These are phyloP conservation scores for Phyllotreta cruciferae DNA, from an alignment of 2,888 invertebrate species.

Conservation along the genomic window DNA sequence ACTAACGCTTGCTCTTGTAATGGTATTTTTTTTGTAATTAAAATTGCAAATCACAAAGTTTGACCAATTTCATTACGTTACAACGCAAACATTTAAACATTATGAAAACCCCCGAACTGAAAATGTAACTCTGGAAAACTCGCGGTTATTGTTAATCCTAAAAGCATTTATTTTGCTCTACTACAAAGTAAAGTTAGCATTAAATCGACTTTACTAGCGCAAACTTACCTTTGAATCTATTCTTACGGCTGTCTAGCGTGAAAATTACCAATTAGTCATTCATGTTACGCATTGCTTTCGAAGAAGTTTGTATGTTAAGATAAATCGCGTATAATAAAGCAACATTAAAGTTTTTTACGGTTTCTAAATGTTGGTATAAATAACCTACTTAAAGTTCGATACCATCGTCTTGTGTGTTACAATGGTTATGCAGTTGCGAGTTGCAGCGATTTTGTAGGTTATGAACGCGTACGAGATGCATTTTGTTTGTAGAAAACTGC, in stretches of 20 bases:
- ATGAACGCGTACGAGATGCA: slow-evolving; percentile 15
- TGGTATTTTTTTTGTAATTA: no score
- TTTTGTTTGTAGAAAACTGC: slow-evolving; percentile 6
- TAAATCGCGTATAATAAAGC: slow-evolving; percentile 8
- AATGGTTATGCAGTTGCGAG: slow-evolving; percentile 4
- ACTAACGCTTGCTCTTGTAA: no score
- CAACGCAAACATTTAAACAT: no score
- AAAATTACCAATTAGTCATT: slow-evolving; percentile 11
- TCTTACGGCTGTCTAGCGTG: neutral
- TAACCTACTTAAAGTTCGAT: slow-evolving; percentile 13
- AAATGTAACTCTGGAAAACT: no score
- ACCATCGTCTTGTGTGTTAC: slow-evolving; percentile 10
- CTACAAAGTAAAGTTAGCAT: no score
- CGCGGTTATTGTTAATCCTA: no score
- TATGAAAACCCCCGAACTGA: no score
- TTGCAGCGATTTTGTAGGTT: slow-evolving; percentile 15
- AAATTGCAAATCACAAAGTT: no score
- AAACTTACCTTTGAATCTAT: slow-evolving; percentile 3
- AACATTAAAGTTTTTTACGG: slow-evolving; percentile 5
- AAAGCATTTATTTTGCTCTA: no score
- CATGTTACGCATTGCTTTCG: slow-evolving; percentile 7
- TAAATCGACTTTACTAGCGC: no score
- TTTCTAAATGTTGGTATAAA: neutral
- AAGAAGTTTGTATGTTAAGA: slow-evolving; percentile 3
- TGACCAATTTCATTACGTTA: no score